Percentiles rank a stretch among this genome's conserved stretches.
Evolutionary conservation across 2,113 vertebrate species (phyloP).

Genomic region (Grammomys dolichurus): DNA sequence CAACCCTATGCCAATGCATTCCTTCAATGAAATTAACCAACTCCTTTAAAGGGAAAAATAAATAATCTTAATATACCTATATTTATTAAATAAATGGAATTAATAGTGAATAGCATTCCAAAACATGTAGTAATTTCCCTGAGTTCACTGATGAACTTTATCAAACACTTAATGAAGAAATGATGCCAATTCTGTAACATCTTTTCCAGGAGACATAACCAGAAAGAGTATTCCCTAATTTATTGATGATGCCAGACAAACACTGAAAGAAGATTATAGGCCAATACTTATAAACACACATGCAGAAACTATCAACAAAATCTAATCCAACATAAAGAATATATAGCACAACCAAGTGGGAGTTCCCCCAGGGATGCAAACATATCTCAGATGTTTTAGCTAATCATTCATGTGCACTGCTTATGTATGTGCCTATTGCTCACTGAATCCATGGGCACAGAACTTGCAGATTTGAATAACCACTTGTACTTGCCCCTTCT

Average conservation of each 20-base stretch:
- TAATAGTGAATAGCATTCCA: neutral
- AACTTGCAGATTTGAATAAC: neutral
- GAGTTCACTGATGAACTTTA: neutral
- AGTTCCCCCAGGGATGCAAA: neutral
- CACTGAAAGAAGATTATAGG: neutral
- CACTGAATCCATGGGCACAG: neutral
- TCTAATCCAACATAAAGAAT: neutral
- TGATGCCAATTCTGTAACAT: neutral
- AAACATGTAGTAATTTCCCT: neutral
- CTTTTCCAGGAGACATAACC: neutral
- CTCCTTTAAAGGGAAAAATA: neutral
- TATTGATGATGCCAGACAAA: neutral
- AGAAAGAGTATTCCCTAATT: neutral
- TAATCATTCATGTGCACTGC: neutral
- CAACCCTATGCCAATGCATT: neutral
- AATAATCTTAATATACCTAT: neutral
- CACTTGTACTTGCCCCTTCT: neutral
- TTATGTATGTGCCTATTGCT: no score
- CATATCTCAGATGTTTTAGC: neutral
- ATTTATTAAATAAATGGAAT: neutral
- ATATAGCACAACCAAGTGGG: neutral
- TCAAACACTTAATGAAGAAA: neutral
- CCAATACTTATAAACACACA: neutral
- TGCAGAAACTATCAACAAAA: neutral
- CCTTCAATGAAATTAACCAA: neutral